Evolutionary conservation across 2,113 vertebrate species (phyloP).

Genomic region (Harpagus bidentatus): DNA sequence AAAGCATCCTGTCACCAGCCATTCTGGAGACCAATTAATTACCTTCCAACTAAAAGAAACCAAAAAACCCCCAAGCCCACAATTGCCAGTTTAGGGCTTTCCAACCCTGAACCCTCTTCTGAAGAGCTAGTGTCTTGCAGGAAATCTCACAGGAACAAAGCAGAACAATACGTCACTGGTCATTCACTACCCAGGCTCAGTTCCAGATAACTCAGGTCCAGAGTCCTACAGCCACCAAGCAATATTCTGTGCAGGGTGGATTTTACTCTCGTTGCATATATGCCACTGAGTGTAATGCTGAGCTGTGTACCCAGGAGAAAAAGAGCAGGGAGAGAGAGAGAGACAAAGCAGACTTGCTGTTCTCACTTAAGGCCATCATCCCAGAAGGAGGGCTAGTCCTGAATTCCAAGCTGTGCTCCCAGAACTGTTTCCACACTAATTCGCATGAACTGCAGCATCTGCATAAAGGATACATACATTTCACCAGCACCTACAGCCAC

Average conservation of each 20-base stretch:
- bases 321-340: background rate
- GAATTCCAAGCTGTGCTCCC: background rate
- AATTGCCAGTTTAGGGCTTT: background rate
- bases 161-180: background rate
- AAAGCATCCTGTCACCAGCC: background rate
- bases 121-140: background rate
- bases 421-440: background rate
- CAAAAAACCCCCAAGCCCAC: fast-evolving
- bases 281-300: background rate
- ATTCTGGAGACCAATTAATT: background rate
- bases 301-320: background rate
- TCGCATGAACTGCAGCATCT: background rate
- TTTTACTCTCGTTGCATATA: background rate
- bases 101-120: background rate
- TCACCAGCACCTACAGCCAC: background rate
- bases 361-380: background rate
- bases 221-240: background rate
- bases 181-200: background rate
- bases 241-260: background rate
- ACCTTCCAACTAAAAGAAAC: background rate
- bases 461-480: background rate
- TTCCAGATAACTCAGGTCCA: background rate
- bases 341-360: background rate
- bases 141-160: background rate
- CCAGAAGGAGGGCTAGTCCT: background rate